phyloP scores from a whole-genome alignment of 2,888 invertebrate genomes.

The Tenthredo notha region DNA sequence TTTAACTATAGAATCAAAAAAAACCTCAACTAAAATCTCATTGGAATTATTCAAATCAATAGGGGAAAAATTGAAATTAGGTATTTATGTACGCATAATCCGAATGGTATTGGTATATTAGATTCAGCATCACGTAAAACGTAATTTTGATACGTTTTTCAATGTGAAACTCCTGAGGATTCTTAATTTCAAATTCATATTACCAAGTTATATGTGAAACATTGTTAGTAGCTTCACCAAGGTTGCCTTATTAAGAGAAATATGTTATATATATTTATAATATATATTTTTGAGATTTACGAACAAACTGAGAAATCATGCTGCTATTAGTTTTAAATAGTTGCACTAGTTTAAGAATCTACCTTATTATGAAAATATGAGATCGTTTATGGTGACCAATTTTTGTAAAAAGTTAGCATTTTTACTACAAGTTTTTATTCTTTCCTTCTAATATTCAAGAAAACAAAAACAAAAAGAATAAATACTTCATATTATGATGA shows the following conservation, averaged over 20 bases:
- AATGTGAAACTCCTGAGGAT: conserved; percentile 27
- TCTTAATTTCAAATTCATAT: conserved; percentile 27
- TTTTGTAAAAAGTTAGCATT: conserved; percentile 46
- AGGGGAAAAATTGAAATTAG: not conserved
- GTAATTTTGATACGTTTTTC: conserved; percentile 3
- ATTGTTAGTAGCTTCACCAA: conserved; percentile 45
- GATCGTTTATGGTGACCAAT: not conserved
- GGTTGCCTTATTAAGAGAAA: conserved; percentile 41
- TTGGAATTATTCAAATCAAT: not conserved
- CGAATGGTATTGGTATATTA: not conserved
- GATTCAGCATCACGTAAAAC: conserved; percentile 23
- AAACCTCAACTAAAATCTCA: not conserved
- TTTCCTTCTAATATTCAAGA: not conserved
- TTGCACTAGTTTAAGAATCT: conserved; percentile 40
- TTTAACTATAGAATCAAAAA: conserved; percentile 47
- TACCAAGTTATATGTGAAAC: not conserved
- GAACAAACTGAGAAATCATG: conserved; percentile 43
- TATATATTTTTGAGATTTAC: conserved; percentile 48
- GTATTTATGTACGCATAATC: not conserved
- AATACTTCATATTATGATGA: not conserved
- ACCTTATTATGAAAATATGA: not conserved
- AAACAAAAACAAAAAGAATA: not conserved
- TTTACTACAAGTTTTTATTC: not conserved
- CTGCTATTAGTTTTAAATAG: conserved; percentile 38
- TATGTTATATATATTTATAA: conserved; percentile 46